Base-by-base conservation (phyloP, 2,888 invertebrate genomes). In the Cheilosia soror region DNA sequence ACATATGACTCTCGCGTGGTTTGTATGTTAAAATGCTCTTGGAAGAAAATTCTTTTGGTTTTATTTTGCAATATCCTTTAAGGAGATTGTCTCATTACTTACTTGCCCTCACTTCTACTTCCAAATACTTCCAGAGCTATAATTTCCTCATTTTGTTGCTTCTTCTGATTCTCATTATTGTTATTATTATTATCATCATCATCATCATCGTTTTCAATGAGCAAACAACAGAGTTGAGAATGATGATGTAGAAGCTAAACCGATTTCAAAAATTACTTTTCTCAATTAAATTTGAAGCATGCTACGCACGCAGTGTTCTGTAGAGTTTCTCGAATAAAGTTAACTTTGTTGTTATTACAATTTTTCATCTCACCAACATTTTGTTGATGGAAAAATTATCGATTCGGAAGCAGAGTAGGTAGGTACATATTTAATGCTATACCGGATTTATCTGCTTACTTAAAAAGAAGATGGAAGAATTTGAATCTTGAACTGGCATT, bases 251-350 rank as follows among this genome's bases (percentile, higher is more conserved):
- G 60, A 80, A 80, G 80, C 72, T 76, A 76, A 85, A 85, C 76
- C 85, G 85, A 80, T 85, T 85, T 76, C 66, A 66, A 72, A 85
- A 85, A 85, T 85, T 85, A 85, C 81, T 81, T 76, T 81, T 85
- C 81, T 72, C 76, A 81, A 81, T 81, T 81, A 85, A 80, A 66
- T 85, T 76, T 80, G 47, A 81, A 76, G 72, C 71, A 76, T 72
- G 65, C 66, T 63, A 4, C 11, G 33, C 13, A 4, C 11, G 33
- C 13, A 20, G 20, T 20, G 20, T 0, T 20, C 20, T 60, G 29
- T 27, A 4, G 49, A 42, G 20, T 40, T 62, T n/a, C 68, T 44
- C 33, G 31, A 33, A 57, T n/a, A 47, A 69, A 69, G 2, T 27
- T 25, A 15, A 7, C n/a, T 33, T 55, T 66, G 57, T 58, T 63